phyloP scores from a whole-genome alignment of 2,797 vertebrate species.

The Pelochelys cantorii region DNA sequence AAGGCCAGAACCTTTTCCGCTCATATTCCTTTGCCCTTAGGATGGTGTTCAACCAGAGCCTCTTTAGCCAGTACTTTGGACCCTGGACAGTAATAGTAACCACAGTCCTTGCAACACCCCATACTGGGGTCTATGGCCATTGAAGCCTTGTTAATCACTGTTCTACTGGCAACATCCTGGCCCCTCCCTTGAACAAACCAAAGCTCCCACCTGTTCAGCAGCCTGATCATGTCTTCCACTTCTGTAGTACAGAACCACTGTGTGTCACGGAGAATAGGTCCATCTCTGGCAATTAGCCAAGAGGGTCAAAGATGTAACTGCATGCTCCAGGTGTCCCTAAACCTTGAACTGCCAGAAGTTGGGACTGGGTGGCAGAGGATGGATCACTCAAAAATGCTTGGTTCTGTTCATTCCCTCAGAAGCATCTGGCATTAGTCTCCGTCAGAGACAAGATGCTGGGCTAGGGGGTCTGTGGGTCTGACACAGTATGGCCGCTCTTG shows the following conservation, averaged over 20 bases:
- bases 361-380: neutral
- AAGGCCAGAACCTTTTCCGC: neutral
- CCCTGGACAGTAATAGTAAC: fast-evolving
- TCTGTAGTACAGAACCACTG: neutral
- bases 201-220: fast-evolving
- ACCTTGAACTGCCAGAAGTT: neutral
- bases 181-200: neutral
- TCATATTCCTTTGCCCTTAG: neutral
- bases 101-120: neutral
- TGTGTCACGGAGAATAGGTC: neutral
- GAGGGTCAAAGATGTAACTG: neutral
- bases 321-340: neutral
- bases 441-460: neutral
- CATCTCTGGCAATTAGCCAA: neutral
- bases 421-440: neutral
- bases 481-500: neutral
- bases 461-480: neutral
- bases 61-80: neutral
- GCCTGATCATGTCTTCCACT: neutral
- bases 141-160: fast-evolving
- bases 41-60: neutral
- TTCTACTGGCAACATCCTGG: neutral
- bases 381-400: neutral
- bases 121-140: fast-evolving
- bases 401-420: neutral